Conservation (phyloP, 2,888 invertebrate genomes). For the Sylvicola fuscatus region DNA sequence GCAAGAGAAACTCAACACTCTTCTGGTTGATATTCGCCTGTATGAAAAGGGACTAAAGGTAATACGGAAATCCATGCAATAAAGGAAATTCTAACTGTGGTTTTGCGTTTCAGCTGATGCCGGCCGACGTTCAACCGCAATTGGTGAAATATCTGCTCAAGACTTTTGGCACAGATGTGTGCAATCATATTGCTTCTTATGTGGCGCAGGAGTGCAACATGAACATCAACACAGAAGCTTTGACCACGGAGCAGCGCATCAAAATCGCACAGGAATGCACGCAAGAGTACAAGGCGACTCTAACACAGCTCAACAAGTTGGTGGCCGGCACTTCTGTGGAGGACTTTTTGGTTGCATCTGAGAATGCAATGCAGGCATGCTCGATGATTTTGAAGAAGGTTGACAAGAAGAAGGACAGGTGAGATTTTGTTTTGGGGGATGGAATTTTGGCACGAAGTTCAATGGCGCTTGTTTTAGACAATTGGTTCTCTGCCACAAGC, state of each 20-base stretch:
- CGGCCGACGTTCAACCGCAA: conserved; percentile 39
- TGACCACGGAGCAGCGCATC: conserved; percentile 42
- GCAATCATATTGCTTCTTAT: conserved; percentile 57
- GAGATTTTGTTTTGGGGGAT: conserved; percentile 8
- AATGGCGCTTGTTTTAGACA: conserved; percentile 29
- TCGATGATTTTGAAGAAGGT: conserved; percentile 69
- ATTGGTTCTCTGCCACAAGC: conserved; percentile 56
- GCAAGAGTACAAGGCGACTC: conserved; percentile 41
- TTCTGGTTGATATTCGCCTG: conserved; percentile 51
- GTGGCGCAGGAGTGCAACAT: conserved; percentile 53
- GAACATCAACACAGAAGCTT: conserved; percentile 25
- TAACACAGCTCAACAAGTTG: conserved; percentile 46
- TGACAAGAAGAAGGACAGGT: conserved; percentile 72
- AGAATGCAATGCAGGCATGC: conserved; percentile 45
- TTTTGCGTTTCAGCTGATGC: conserved; percentile 24
- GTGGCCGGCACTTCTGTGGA: conserved; percentile 50
- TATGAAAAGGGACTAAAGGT: conserved; percentile 60
- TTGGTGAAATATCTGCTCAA: conserved; percentile 69
- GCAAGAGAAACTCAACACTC: conserved; percentile 62
- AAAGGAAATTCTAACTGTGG: too few species aligned
- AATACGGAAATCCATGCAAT: too few species aligned
- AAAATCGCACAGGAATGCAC: conserved; percentile 44
- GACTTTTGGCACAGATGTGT: conserved; percentile 62
- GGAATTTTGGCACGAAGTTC: neutral
- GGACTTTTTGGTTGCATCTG: conserved; percentile 56